These are phyloP conservation scores for Acanthiza pusilla DNA, from an alignment of 2,797 vertebrate genomes.

Conservation along the genomic window DNA sequence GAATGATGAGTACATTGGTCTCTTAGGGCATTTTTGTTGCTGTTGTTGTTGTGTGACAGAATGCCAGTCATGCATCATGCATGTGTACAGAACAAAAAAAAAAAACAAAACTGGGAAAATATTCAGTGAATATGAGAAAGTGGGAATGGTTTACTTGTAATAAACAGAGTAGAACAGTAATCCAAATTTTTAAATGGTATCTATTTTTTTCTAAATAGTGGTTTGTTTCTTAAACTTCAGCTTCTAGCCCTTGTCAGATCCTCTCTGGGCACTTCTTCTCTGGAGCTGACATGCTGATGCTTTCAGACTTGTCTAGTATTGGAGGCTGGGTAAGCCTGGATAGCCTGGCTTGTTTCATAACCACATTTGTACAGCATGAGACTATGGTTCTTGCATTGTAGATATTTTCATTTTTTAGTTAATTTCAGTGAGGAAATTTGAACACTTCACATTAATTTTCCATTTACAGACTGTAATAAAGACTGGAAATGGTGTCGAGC, in stretches of 20 bases:
- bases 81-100: not conserved
- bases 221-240: not conserved
- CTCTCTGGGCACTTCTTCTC: not conserved
- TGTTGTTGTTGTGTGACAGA: not conserved
- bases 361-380: not conserved
- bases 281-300: not conserved
- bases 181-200: not conserved
- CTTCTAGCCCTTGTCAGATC: not conserved
- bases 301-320: not conserved
- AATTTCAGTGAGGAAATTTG: not conserved
- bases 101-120: not conserved
- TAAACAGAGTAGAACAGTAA: not conserved
- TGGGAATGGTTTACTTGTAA: not conserved
- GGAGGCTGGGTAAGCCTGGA: not conserved
- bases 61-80: not conserved
- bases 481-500: not conserved
- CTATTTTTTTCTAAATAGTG: not conserved
- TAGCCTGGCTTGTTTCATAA: not conserved
- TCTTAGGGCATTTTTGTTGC: not conserved
- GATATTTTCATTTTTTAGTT: not conserved
- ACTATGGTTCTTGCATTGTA: not conserved
- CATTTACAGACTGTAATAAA: not conserved
- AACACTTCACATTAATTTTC: not conserved
- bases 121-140: not conserved
- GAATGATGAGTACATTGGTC: not conserved